These are phyloP conservation scores for Mythimna vitellina DNA, from an alignment of 2,888 invertebrate genomes.

Conservation along the genomic window DNA sequence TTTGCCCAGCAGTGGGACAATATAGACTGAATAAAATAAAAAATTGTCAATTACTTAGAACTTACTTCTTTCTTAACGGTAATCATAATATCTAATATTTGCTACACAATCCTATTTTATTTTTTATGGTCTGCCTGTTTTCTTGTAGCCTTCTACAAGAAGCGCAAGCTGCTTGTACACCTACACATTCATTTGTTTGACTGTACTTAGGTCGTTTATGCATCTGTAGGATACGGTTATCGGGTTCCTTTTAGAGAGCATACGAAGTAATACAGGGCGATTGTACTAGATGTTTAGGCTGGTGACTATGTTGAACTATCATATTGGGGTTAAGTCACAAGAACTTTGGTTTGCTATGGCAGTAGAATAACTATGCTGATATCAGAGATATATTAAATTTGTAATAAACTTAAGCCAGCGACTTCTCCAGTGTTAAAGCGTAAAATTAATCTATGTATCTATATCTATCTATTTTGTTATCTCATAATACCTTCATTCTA, in stretches of 20 bases:
- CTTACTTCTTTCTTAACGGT: too few relatives aligned
- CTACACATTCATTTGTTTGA: background rate
- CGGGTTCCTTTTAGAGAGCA: slow-evolving; percentile 3
- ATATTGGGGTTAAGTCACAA: background rate
- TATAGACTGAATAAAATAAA: too few relatives aligned
- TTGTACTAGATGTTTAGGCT: background rate
- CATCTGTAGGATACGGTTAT: slow-evolving; percentile 15
- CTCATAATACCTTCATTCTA: too few relatives aligned
- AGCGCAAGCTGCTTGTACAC: background rate
- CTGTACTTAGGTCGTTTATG: slow-evolving; percentile 2
- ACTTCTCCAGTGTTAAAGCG: too few relatives aligned
- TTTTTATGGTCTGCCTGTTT: too few relatives aligned
- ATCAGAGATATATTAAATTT: background rate
- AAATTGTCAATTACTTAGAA: too few relatives aligned
- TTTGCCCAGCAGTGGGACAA: too few relatives aligned
- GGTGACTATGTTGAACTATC: background rate
- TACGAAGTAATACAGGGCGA: slow-evolving; percentile 14
- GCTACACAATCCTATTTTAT: too few relatives aligned
- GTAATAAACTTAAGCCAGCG: background rate
- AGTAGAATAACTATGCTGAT: background rate
- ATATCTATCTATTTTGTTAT: too few relatives aligned
- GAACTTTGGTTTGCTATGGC: background rate
- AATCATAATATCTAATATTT: too few relatives aligned
- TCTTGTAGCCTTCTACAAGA: background rate
- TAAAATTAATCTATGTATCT: background rate